Percentiles rank a stretch among this genome's conserved stretches.
Conservation (phyloP, 2,888 invertebrate species). For the Pheosia tremula region DNA sequence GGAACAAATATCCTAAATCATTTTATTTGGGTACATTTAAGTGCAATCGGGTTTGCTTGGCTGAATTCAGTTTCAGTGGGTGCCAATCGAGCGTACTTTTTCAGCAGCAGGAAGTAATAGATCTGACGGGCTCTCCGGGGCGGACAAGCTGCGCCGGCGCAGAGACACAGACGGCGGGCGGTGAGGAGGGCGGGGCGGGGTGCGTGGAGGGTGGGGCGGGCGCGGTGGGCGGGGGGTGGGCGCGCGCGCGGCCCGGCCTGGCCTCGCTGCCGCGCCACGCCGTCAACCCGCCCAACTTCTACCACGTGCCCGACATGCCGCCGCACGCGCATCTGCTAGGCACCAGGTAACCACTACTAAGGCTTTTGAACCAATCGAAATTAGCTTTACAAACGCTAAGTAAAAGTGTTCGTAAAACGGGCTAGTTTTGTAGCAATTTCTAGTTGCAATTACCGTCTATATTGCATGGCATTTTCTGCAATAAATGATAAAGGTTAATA, state of each 20-base stretch:
- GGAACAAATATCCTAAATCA: too few relatives aligned
- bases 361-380: too few relatives aligned
- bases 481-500: too few relatives aligned
- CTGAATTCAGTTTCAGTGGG: too few relatives aligned
- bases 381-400: too few relatives aligned
- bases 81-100: neutral
- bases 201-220: slow-evolving; percentile 20
- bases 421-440: too few relatives aligned
- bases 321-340: slow-evolving; percentile 53
- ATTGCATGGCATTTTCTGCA: too few relatives aligned
- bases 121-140: slow-evolving; percentile 63
- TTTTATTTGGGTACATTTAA: too few relatives aligned
- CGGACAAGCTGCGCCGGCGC: slow-evolving; percentile 22
- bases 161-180: slow-evolving; percentile 15
- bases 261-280: slow-evolving; percentile 26
- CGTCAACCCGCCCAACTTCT: slow-evolving; percentile 23
- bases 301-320: slow-evolving; percentile 31
- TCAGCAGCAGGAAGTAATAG: slow-evolving; percentile 61
- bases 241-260: slow-evolving; percentile 18
- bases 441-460: too few relatives aligned
- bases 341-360: slow-evolving; percentile 44
- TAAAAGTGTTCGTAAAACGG: too few relatives aligned
- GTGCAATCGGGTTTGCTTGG: too few relatives aligned
- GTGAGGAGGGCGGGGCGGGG: slow-evolving; percentile 18
- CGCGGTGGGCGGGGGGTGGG: slow-evolving; percentile 21